Evolutionary conservation across 2,113 vertebrate species (phyloP), one percentile per base, ranked within the genome.

Genomic region (Epinephelus lanceolatus): DNA sequence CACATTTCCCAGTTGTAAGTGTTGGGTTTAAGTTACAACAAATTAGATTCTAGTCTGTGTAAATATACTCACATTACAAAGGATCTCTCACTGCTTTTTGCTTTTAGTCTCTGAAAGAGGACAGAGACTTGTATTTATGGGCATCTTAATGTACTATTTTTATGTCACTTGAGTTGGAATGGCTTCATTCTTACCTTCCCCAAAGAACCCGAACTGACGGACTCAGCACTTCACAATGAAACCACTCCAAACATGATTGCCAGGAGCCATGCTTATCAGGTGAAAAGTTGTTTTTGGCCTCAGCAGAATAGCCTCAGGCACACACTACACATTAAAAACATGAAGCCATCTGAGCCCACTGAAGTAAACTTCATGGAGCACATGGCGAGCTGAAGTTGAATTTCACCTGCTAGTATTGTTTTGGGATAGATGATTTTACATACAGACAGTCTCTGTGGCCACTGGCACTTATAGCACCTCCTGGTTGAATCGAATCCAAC

Each of bases 361-460:
- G 5, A 67, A 30, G 15, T 25, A 25, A 66, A 27, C 27, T 3
- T 19, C 13, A 56, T 2, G 7, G 10, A 51, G 47, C 8, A 30
- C 53, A 37, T 21, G 17, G 9, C 37, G n/a, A 68, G 49, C 11
- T 47, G 1, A 37, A 12, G 62, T 49, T 52, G 70, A 72, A 55
- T 14, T 49, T 47, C 30, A 76, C 15, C 73, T 59, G 61, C 52
- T 71, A 74, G 82, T 63, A 63, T 73, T 80, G 68, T 78, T 87
- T 73, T 27, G n/a, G 1, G 27, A 3, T 66, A 47, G 76, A 79
- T 49, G 21, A 60, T 55, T 88, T 78, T 75, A 47, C 59, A 60
- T 49, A 42, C 4, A 8, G 30, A 49, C 49, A 8, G 49, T 78
- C 60, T 81, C 27, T 3, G 52, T 27, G 55, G 62, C 65, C 42